These are phyloP conservation scores for Micromys minutus DNA, from an alignment of 2,113 vertebrate species.

Conservation along the genomic window DNA sequence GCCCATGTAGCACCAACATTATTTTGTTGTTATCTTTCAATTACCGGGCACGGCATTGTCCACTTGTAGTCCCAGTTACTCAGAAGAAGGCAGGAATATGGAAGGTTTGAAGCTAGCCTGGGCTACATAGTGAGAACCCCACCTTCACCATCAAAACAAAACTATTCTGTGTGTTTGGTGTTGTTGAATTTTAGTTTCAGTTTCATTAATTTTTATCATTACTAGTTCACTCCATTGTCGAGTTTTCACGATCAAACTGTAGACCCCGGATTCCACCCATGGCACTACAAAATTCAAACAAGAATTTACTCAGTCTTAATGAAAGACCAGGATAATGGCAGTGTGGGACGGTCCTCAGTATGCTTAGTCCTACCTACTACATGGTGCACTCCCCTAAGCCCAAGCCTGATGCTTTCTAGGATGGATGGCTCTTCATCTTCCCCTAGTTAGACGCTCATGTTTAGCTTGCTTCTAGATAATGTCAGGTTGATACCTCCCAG, in stretches of 20 bases:
- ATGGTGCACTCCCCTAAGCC: not conserved
- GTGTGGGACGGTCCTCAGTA: not conserved
- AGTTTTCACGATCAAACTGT: not conserved
- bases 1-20: not conserved
- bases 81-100: not conserved
- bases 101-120: not conserved
- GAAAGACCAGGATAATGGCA: not conserved
- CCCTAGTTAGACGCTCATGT: not conserved
- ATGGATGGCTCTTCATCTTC: not conserved
- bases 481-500: not conserved
- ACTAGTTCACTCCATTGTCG: not conserved
- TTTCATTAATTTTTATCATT: not conserved
- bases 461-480: not conserved
- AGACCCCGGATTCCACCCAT: too few relatives aligned
- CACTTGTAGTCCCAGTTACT: not conserved
- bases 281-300: not conserved
- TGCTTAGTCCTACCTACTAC: too few relatives aligned
- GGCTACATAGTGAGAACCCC: not conserved
- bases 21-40: not conserved
- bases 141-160: not conserved
- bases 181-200: conserved; percentile 12
- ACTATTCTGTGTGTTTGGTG: not conserved
- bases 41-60: too few relatives aligned
- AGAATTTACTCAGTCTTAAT: not conserved
- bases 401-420: not conserved